These are phyloP conservation scores for Prionchulus punctatus DNA, from an alignment of 2,888 invertebrate species.

Conservation along the genomic window DNA sequence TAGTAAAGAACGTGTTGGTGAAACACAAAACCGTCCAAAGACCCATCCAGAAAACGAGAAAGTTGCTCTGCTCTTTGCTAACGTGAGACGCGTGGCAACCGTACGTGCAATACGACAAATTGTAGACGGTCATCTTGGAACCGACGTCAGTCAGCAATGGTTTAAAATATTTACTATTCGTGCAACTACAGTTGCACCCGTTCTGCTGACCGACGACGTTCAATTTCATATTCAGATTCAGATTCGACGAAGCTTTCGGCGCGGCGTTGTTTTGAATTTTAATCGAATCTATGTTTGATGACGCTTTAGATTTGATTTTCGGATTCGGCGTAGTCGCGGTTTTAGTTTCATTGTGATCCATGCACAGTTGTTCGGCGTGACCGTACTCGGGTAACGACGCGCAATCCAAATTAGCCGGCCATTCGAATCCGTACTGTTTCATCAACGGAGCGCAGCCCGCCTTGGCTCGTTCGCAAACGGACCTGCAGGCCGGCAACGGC, in stretches of 20 bases:
- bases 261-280: too few relatives aligned
- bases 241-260: too few relatives aligned
- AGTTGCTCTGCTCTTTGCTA: slow-evolving; percentile 72
- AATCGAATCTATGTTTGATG: too few relatives aligned
- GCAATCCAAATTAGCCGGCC: slow-evolving; percentile 95
- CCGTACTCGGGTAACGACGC: slow-evolving; percentile 55
- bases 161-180: too few relatives aligned
- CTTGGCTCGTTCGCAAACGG: slow-evolving; percentile 78
- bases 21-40: slow-evolving; percentile 91
- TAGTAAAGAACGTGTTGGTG: slow-evolving; percentile 81
- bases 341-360: slow-evolving; percentile 16
- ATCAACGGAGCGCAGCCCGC: slow-evolving; percentile 85
- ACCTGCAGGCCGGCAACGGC: slow-evolving; percentile 69
- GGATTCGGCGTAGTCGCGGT: too few relatives aligned
- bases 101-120: slow-evolving; percentile 1
- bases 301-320: too few relatives aligned
- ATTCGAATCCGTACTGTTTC: slow-evolving; percentile 68
- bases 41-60: slow-evolving; percentile 73
- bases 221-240: too few relatives aligned
- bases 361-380: slow-evolving; percentile 9
- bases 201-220: too few relatives aligned
- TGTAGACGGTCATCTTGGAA: not conserved
- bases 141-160: too few relatives aligned
- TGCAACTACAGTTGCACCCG: too few relatives aligned
- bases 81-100: not conserved